Evolutionary conservation across 2,797 vertebrate genomes (phyloP), one percentile per base, ranked within the genome.

Genomic region (Aldrovandia affinis): DNA sequence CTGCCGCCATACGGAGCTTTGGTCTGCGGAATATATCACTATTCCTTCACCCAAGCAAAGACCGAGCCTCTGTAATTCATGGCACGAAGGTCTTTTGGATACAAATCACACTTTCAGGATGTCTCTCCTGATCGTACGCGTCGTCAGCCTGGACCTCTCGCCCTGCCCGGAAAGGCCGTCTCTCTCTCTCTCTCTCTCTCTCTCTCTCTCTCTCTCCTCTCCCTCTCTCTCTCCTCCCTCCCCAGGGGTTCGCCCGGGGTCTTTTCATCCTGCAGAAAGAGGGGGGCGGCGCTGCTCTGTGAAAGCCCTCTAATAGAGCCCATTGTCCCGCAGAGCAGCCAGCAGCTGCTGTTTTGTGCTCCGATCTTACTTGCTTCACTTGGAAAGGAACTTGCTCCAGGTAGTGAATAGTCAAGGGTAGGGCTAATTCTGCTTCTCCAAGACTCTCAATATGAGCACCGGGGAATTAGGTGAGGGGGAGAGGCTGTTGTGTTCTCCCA

Each of bases 301-400:
- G 7, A 10, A 83, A 50, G 81, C 77, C 44, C 80, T 65, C 39
- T 85, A 84, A 81, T 80, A 80, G 77, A 81, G 83, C 83, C 89
- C 59, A 86, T 91, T 91, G 89, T 92, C 85, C 78, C 25, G 68
- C 55, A 2, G 0, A 83, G 85, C 59, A 30, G 63, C 57, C n/a
- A 83, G 85, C 83, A 86, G 87, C 80, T 88, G 81, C 84, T 88
- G 8, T 42, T 86, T 85, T 85, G 28, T 85, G 83, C 61, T 65
- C 73, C 80, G 65, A 81, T 77, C 79, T 83, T 50, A 81, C 88
- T 84, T 81, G 59, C 57, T 82, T 42, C 77, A 57, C 59, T n/a
- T 61, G 44, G 33, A 84, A 84, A 77, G 85, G 1, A 87, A 87
- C 83, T 47, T 77, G 78, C 59, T 52, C 39, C 78, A 83, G 79